A percentile compares a stretch with the other conserved stretches of the same genome.
These are phyloP conservation scores for Plectrocnemia conspersa DNA, from an alignment of 1,140 invertebrate species.

Conservation along the genomic window DNA sequence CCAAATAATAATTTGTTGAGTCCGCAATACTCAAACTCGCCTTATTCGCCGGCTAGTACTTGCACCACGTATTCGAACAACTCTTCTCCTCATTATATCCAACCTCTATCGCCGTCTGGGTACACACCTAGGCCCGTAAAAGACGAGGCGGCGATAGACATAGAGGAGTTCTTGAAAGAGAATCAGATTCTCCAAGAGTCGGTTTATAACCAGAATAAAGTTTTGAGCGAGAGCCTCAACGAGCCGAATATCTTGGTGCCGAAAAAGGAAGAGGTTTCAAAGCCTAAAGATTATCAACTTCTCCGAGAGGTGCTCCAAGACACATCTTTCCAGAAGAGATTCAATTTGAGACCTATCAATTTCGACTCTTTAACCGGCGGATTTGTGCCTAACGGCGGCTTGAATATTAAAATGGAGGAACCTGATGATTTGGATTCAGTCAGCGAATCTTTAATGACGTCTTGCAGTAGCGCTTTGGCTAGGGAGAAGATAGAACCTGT, in stretches of 20 bases:
- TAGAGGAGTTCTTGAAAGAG: conserved; percentile 51
- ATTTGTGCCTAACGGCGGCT: conserved; percentile 54
- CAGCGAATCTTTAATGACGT: conserved; percentile 42
- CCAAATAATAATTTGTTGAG: conserved; percentile 48
- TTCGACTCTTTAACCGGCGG: conserved; percentile 51
- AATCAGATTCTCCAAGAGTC: conserved; percentile 51
- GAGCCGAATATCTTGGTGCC: conserved; percentile 34
- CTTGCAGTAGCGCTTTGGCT: conserved; percentile 53
- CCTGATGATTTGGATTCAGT: conserved; percentile 42
- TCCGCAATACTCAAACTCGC: conserved; percentile 54
- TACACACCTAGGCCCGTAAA: conserved; percentile 52
- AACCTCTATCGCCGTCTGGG: conserved; percentile 46
- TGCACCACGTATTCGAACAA: conserved; percentile 48
- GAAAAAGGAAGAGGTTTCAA: conserved; percentile 45
- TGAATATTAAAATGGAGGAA: conserved; percentile 57
- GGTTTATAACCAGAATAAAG: conserved; percentile 30
- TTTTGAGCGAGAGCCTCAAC: conserved; percentile 36
- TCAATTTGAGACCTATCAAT: conserved; percentile 72
- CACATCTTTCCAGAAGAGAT: conserved; percentile 75
- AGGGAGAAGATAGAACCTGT: conserved; percentile 77
- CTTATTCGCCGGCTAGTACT: conserved; percentile 58
- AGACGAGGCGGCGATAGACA: conserved; percentile 52
- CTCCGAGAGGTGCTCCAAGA: conserved; percentile 76
- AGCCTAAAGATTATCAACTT: conserved; percentile 65
- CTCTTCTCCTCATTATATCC: conserved; percentile 39